Evolutionary conservation across 1,140 invertebrate genomes (phyloP), one percentile per base, ranked within the genome.

Genomic region (Lasioglossum albipes): DNA sequence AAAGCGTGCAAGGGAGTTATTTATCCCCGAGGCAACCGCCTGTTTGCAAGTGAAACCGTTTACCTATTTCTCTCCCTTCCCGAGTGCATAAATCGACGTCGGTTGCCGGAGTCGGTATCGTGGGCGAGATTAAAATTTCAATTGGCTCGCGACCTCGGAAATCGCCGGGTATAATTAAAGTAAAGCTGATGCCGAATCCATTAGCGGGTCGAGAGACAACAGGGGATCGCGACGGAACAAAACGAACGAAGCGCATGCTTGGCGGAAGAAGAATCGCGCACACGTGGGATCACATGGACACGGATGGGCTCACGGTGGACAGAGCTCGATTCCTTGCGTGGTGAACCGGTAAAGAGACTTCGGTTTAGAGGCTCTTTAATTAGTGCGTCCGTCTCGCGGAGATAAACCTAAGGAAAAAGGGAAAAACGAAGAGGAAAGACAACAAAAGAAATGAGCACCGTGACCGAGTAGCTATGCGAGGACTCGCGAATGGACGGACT

Each of bases 401-500:
- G 77, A 79, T 74, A 66, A 79, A n/a, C 16, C 22, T 52, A 64
- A 49, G 20, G 10, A n/a, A 69, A 78, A 65, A 52, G 27, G 36
- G 36, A 7, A 57, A 66, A 66, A 42, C 66, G 81, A 70, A 22
- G 73, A 65, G 16, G n/a, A 16, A 67, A 70, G 13, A 59, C 52
- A 70, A 45, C 18, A 27, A 67, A 64, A 84, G 61, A 61, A 82
- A 86, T 85, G 75, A 75, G 80, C 66, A 69, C 65, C 52, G 82
- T 87, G 87, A 87, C 87, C 83, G 69, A 83, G 75, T 54, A 84
- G 65, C 75, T 89, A 88, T 89, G 87, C 75, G 84, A 75, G 65
- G 57, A 42, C 59, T 75, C 67, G 76, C 67, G 79, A 77, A 84
- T 65, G 83, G 79, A 81, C 61, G 77, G 84, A 52, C 78, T 64